These are phyloP conservation scores for Caenorhabditis sinica DNA, from an alignment of 2,888 invertebrate genomes.

Conservation along the genomic window DNA sequence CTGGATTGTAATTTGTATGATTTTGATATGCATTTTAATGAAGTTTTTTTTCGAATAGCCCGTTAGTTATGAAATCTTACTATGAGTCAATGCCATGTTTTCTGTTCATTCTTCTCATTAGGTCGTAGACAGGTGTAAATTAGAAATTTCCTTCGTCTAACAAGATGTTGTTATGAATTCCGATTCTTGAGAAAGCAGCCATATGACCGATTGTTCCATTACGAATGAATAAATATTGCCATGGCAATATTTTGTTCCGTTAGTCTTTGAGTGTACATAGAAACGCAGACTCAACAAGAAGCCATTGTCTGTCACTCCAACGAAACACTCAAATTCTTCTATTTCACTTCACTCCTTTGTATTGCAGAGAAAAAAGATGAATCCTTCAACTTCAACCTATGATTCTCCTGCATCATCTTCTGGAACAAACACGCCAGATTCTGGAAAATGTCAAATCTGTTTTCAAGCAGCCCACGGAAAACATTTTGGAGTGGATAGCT, in stretches of 20 bases:
- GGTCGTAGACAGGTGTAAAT: neutral
- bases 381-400: constrained; percentile 1
- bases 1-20: constrained; percentile 32
- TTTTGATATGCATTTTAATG: constrained; percentile 25
- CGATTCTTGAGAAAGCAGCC: neutral
- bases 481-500: constrained; percentile 49
- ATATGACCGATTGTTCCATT: constrained; percentile 13
- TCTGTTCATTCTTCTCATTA: neutral
- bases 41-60: constrained; percentile 1
- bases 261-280: constrained; percentile 15
- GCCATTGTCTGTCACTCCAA: constrained; percentile 9
- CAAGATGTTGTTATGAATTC: neutral
- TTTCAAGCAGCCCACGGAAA: constrained; percentile 40
- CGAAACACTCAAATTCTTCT: constrained; percentile 8
- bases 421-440: constrained; percentile 11
- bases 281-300: constrained; percentile 29
- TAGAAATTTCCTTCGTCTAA: neutral
- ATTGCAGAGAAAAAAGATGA: neutral
- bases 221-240: constrained; percentile 15
- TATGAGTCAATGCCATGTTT: neutral
- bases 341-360: neutral
- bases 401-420: neutral
- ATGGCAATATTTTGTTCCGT: constrained; percentile 26
- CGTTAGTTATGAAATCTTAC: neutral
- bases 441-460: constrained; percentile 45